These are phyloP conservation scores for Cephalopholis sonnerati DNA, from an alignment of 2,113 vertebrate species.

Conservation along the genomic window DNA sequence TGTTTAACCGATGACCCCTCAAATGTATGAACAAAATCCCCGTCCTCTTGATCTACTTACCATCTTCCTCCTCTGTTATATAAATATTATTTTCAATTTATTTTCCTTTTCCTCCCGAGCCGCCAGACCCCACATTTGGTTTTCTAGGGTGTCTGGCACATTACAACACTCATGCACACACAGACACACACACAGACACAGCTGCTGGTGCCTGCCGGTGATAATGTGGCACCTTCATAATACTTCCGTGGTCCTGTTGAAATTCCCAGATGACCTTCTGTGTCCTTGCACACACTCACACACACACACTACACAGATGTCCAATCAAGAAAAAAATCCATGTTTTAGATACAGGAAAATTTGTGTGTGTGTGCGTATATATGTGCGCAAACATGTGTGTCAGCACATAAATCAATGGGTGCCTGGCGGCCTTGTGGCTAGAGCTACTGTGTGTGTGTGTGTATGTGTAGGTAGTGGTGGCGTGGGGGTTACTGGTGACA, in stretches of 20 bases:
- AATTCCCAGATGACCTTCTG: constrained; percentile 43
- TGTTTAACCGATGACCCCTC: constrained; percentile 34
- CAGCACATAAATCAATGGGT: constrained; percentile 80
- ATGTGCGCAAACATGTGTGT: constrained; percentile 53
- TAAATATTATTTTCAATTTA: background rate
- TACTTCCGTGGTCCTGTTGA: constrained; percentile 20
- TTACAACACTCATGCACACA: constrained; percentile 8
- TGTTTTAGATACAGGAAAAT: constrained; percentile 48
- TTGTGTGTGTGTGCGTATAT: background rate
- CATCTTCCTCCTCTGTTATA: background rate
- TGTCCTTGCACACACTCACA: constrained; percentile 29
- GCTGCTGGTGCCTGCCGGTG: constrained; percentile 12
- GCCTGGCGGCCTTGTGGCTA: constrained; percentile 69
- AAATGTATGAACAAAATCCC: background rate
- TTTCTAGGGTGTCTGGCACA: background rate
- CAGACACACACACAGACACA: constrained; percentile 12
- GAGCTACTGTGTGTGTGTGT: constrained; percentile 50
- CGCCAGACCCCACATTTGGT: background rate
- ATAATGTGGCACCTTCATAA: constrained; percentile 30
- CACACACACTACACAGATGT: background rate
- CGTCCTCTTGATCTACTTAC: constrained; percentile 5
- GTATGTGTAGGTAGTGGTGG: constrained; percentile 36
- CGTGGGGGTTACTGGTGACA: constrained; percentile 76
- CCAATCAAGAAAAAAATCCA: constrained; percentile 22
- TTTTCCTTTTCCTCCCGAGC: background rate